Conservation (phyloP, 2,888 invertebrate genomes). For the Willowsia nigromaculata region DNA sequence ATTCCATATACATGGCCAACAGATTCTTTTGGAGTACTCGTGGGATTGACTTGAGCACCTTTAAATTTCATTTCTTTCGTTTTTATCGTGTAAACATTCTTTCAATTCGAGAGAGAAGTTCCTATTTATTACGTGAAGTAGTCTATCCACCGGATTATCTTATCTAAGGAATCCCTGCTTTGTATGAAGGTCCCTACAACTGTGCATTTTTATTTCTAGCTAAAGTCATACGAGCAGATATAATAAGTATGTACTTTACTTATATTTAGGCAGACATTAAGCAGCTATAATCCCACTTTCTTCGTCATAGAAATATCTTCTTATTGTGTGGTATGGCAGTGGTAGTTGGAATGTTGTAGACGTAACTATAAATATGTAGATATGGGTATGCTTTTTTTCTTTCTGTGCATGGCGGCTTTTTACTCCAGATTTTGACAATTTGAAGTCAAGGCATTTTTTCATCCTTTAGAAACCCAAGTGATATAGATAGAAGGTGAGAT, state of each 20-base stretch:
- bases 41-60: neutral
- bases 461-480: neutral
- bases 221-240: neutral
- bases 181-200: neutral
- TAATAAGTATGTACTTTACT: neutral
- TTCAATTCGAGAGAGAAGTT: neutral
- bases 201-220: neutral
- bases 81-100: neutral
- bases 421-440: slow-evolving; percentile 32
- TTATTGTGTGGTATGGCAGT: neutral
- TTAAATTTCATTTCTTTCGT: neutral
- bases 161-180: neutral
- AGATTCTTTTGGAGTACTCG: neutral
- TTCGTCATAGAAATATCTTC: neutral
- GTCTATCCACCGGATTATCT: neutral
- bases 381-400: neutral
- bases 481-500: neutral
- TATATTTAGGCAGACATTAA: slow-evolving; percentile 11
- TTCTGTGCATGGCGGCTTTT: neutral
- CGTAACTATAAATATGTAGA: no score
- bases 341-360: no score
- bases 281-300: neutral
- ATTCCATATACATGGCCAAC: no score
- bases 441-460: neutral
- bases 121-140: neutral